Evolutionary conservation across 2,888 invertebrate species (phyloP).

Genomic region (Euproctis similis): DNA sequence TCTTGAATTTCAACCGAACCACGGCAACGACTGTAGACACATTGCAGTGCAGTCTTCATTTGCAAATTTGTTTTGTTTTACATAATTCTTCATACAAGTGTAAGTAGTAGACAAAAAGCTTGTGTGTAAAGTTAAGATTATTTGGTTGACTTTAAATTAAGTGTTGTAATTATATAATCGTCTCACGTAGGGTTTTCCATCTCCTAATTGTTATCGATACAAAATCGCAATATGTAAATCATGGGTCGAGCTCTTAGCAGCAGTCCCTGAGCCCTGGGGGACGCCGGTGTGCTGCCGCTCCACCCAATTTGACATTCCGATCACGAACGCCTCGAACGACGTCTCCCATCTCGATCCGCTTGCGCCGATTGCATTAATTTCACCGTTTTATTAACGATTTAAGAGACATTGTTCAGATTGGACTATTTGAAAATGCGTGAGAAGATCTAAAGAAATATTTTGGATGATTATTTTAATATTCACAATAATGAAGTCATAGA

Average conservation of each 20-base stretch:
- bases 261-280: constrained; percentile 33
- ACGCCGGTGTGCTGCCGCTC: constrained; percentile 30
- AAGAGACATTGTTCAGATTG: constrained; percentile 64
- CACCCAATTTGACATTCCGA: constrained; percentile 62
- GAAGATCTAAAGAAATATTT: too few relatives aligned
- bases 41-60: constrained; percentile 58
- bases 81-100: constrained; percentile 39
- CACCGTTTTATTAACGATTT: constrained; percentile 72
- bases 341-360: constrained; percentile 67
- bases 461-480: too few relatives aligned
- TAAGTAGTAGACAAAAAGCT: constrained; percentile 16
- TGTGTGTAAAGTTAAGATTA: too few relatives aligned
- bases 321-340: constrained; percentile 67
- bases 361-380: constrained; percentile 72
- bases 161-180: constrained; percentile 28
- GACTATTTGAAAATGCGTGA: not conserved
- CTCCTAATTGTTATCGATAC: constrained; percentile 60
- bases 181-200: constrained; percentile 39
- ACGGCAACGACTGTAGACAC: constrained; percentile 43
- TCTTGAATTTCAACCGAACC: constrained; percentile 51
- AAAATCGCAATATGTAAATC: constrained; percentile 69
- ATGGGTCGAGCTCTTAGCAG: constrained; percentile 41
- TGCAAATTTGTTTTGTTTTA: constrained; percentile 54
- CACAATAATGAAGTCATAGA: too few relatives aligned
- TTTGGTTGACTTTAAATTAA: constrained; percentile 15